A percentile compares a stretch with the other conserved stretches of the same genome.
Conservation (phyloP, 2,113 vertebrate species). For the Crotalus horridus region DNA sequence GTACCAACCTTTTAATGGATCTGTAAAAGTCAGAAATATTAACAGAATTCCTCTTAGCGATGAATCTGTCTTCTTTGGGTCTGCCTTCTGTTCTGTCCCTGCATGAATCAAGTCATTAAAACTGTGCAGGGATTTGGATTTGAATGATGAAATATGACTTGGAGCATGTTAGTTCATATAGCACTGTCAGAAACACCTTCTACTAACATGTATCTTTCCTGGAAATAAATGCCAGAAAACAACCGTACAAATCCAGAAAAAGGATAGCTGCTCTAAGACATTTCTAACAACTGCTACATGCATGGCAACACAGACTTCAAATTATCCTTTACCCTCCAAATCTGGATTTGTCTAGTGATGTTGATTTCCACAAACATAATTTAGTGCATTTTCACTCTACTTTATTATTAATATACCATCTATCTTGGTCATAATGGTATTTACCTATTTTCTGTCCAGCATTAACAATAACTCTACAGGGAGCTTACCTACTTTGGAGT, state of each 20-base stretch:
- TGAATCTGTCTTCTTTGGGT: not conserved
- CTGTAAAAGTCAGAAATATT: not conserved
- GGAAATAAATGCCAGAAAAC: not conserved
- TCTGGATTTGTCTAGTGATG: not conserved
- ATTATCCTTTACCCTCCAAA: not conserved
- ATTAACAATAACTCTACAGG: not conserved
- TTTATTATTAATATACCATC: not conserved
- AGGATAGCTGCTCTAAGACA: not conserved
- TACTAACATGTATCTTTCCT: not conserved
- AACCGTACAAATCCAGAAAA: not conserved
- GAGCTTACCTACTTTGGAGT: no score
- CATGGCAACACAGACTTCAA: not conserved
- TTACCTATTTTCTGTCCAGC: not conserved
- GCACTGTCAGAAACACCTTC: not conserved
- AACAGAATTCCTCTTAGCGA: not conserved
- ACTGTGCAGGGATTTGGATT: not conserved
- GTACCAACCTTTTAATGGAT: not conserved
- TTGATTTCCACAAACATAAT: not conserved
- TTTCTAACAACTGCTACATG: not conserved
- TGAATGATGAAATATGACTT: not conserved
- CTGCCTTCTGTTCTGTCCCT: not conserved
- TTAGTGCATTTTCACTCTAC: not conserved
- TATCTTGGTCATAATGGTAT: not conserved
- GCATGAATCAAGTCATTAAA: not conserved
- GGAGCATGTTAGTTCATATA: not conserved